Percentiles rank a stretch among this genome's conserved stretches.
Evolutionary conservation across 2,888 invertebrate species (phyloP).

Genomic region (Aphrophora alni): DNA sequence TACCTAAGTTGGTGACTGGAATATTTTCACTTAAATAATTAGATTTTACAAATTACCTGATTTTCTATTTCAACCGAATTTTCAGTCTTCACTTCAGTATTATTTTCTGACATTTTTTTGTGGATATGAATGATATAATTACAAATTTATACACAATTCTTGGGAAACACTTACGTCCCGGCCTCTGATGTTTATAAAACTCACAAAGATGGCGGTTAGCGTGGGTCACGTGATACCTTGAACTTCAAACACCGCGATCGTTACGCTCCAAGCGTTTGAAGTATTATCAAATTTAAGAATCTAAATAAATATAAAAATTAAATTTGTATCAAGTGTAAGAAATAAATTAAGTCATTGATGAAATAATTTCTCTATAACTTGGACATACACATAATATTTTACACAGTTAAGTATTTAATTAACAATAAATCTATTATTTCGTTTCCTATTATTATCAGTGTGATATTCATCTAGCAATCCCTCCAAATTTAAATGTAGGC

Average conservation of each 20-base stretch:
- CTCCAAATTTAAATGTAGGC: background rate
- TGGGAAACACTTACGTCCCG: slow-evolving; percentile 30
- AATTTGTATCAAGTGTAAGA: background rate
- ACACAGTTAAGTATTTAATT: background rate
- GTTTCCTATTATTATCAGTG: background rate
- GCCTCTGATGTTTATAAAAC: slow-evolving; percentile 40
- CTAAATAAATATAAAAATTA: background rate
- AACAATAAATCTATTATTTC: background rate
- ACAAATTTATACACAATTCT: background rate
- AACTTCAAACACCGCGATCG: slow-evolving; percentile 35
- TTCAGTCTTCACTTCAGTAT: slow-evolving; percentile 46
- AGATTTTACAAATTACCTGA: slow-evolving; percentile 26
- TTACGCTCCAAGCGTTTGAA: background rate
- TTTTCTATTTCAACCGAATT: slow-evolving; percentile 43
- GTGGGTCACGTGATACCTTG: slow-evolving; percentile 42
- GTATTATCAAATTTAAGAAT: background rate
- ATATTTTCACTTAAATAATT: background rate
- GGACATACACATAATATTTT: background rate
- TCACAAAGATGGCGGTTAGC: slow-evolving; percentile 44
- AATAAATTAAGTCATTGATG: background rate
- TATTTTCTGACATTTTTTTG: slow-evolving; percentile 47
- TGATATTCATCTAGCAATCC: background rate
- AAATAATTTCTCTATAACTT: background rate
- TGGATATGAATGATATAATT: slow-evolving; percentile 8
- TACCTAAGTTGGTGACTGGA: background rate